Evolutionary conservation across 2,797 vertebrate genomes (phyloP).

Genomic region (Characodon lateralis): DNA sequence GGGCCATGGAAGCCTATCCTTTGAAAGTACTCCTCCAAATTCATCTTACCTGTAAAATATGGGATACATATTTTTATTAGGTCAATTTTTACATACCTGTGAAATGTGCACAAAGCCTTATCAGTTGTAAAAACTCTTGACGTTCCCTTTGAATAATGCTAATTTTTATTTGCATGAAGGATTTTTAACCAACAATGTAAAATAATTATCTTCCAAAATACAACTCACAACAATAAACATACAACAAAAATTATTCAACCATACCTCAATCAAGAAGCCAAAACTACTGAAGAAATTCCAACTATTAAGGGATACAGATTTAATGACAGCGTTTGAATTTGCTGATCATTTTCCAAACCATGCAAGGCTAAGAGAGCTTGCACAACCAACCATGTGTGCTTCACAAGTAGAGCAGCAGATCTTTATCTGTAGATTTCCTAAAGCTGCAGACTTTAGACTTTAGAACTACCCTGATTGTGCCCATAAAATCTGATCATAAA

Average conservation of each 20-base stretch:
- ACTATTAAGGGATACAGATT: neutral
- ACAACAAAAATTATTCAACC: neutral
- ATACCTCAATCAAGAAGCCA: neutral
- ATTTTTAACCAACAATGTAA: neutral
- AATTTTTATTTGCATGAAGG: neutral
- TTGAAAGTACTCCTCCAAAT: slow-evolving; percentile 86
- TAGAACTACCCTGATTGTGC: neutral
- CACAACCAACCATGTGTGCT: neutral
- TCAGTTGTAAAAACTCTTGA: neutral
- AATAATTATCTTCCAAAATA: neutral
- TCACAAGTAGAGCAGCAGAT: neutral
- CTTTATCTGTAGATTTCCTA: neutral
- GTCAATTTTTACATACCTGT: neutral
- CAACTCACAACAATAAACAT: neutral
- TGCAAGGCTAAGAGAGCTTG: neutral
- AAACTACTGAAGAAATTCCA: neutral
- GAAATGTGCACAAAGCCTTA: neutral
- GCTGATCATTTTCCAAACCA: neutral
- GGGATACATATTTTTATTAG: neutral
- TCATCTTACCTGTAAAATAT: slow-evolving; percentile 77
- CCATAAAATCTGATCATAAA: neutral
- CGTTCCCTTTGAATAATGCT: too few species aligned
- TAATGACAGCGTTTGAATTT: neutral
- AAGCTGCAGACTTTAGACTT: neutral
- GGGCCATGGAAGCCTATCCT: slow-evolving; percentile 83